Evolutionary conservation across 2,113 vertebrate species (phyloP).

Genomic region (Cepphus grylle): DNA sequence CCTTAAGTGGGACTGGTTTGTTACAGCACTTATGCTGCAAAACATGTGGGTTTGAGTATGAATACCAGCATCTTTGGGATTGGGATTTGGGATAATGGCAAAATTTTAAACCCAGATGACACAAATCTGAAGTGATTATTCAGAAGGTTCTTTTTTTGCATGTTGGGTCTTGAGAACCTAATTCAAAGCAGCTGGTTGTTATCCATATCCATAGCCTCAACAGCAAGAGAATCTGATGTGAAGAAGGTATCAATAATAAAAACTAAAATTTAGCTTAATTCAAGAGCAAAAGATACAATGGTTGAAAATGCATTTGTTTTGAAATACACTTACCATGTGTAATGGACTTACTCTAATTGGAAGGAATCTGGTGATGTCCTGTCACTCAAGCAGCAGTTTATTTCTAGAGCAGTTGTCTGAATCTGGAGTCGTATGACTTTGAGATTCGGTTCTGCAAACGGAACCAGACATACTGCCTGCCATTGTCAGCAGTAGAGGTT

Average conservation of each 20-base stretch:
- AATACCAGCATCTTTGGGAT: not conserved
- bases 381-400: not conserved
- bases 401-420: not conserved
- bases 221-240: not conserved
- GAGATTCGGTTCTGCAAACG: not conserved
- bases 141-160: not conserved
- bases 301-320: not conserved
- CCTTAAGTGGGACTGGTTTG: not conserved
- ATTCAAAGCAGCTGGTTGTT: not conserved
- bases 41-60: not conserved
- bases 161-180: not conserved
- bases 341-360: not conserved
- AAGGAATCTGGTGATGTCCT: not conserved
- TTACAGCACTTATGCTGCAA: not conserved
- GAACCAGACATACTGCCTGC: not conserved
- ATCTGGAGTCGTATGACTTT: not conserved
- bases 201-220: not conserved
- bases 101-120: not conserved
- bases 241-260: not conserved
- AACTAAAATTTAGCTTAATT: not conserved
- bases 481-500: accelerated
- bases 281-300: not conserved
- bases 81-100: not conserved
- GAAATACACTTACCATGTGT: not conserved
- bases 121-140: not conserved